phyloP scores from a whole-genome alignment of 2,888 invertebrate genomes.

The Pseudanteris insignis region DNA sequence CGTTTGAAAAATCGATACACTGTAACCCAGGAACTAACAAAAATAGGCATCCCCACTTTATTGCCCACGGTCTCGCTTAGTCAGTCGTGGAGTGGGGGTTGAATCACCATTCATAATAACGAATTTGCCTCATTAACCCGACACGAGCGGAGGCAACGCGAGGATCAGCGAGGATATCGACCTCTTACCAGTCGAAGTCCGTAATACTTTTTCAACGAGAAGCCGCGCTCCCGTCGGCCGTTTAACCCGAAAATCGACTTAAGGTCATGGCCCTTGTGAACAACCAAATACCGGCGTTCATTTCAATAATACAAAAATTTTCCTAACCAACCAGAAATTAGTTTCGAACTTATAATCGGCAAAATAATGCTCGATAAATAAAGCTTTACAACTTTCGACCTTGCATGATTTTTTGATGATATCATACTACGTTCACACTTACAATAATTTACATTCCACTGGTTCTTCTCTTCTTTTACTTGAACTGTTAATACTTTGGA shows the following conservation, averaged over 20 bases:
- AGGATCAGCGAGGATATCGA: slow-evolving; percentile 14
- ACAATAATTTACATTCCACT: too few species aligned
- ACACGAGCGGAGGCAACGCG: slow-evolving; percentile 1
- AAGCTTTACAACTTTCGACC: too few species aligned
- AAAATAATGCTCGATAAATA: too few species aligned
- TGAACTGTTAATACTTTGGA: too few species aligned
- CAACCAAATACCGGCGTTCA: too few species aligned
- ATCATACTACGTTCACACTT: too few species aligned
- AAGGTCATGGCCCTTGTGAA: background rate
- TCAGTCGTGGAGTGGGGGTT: background rate
- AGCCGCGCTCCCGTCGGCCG: background rate
- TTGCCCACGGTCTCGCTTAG: background rate
- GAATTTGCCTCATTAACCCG: slow-evolving; percentile 12
- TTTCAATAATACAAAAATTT: too few species aligned
- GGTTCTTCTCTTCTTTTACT: too few species aligned
- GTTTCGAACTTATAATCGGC: too few species aligned
- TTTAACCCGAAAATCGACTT: slow-evolving; percentile 11
- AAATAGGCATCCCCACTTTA: slow-evolving; percentile 7
- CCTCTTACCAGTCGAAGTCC: slow-evolving; percentile 5
- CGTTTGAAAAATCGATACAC: slow-evolving; percentile 24
- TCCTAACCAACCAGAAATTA: too few species aligned
- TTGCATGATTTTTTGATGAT: too few species aligned
- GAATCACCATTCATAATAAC: slow-evolving; percentile 9
- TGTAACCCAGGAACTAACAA: slow-evolving; percentile 6
- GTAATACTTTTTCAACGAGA: background rate